Evolutionary conservation across 2,888 invertebrate species (phyloP), one percentile per base, ranked within the genome.

Genomic region (Andrena trimmerana): DNA sequence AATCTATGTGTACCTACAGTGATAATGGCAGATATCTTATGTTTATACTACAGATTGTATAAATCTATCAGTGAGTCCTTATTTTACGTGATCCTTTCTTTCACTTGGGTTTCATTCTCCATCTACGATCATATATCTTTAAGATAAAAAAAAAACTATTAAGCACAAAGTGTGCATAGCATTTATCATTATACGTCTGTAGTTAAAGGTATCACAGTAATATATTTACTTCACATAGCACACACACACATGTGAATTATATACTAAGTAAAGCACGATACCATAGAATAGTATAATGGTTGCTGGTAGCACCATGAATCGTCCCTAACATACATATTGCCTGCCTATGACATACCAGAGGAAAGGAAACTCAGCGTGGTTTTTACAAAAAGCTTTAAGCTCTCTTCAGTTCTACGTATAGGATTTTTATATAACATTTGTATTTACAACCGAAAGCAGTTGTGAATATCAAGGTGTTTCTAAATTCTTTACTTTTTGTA

Each of bases 271-370:
- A 88, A 90, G 90, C 90, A 90, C 87, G 86, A 86, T 86, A 88
- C 86, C 85, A 89, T 90, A 90, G 88, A 86, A 86, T 88, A 91
- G 85, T 86, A 78, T 88, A 86, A 91, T 89, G 91, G 91, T 89
- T 89, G 90, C 91, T 88, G 85, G 75, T 86, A 81, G 89, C 87
- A 84, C 89, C 90, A 89, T 85, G 70, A 78, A 90, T 90, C 90
- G 90, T 90, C 90, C 90, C 89, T 86, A 88, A 90, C 90, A 90
- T 90, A 90, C 90, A 90, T 90, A 89, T 88, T 89, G 84, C 89
- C 88, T 89, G 89, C 90, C 84, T 88, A 88, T 77, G 74, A 83
- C 73, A 75, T 83, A 83, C 80, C 80, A 80, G 65, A 81, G 36
- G 48, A 80, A 84, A 71, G 52, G 33, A 74, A 70, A 69, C 24